Conservation (phyloP, 2,797 vertebrate species). For the Serranus cabrilla region DNA sequence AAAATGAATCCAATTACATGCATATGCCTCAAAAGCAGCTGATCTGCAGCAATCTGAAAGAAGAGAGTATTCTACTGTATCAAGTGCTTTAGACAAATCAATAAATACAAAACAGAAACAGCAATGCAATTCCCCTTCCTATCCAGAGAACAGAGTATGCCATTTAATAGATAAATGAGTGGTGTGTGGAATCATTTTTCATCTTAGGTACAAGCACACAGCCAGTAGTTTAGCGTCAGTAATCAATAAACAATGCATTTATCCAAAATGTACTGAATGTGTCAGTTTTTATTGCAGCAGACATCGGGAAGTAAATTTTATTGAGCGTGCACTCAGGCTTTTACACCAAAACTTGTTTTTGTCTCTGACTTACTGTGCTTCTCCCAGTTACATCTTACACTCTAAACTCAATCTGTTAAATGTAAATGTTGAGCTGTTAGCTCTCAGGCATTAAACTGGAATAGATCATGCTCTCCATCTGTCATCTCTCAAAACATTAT, state of each 20-base stretch:
- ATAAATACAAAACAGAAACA: conserved; percentile 65
- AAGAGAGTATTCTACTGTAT: conserved; percentile 13
- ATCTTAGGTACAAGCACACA: conserved; percentile 49
- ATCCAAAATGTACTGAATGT: conserved; percentile 46
- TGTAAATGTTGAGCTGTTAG: conserved; percentile 48
- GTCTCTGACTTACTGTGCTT: not conserved
- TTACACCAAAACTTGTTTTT: conserved; percentile 5
- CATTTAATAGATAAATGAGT: conserved; percentile 61
- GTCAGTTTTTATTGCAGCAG: conserved; percentile 46
- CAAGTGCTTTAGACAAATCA: conserved; percentile 50
- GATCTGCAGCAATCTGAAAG: conserved; percentile 24
- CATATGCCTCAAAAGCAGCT: conserved; percentile 31
- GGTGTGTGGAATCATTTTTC: conserved; percentile 44
- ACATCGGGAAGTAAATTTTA: conserved; percentile 29
- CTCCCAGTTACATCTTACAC: not conserved
- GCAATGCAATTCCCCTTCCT: conserved; percentile 44
- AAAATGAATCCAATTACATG: conserved; percentile 23
- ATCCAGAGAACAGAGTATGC: conserved; percentile 24
- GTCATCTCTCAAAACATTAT: conserved; percentile 36
- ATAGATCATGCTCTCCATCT: conserved; percentile 31
- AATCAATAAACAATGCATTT: conserved; percentile 62
- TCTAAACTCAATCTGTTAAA: conserved; percentile 32
- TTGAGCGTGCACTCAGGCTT: conserved; percentile 5
- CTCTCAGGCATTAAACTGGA: not conserved
- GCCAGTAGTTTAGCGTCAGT: conserved; percentile 49